Evolutionary conservation across 2,797 vertebrate species (phyloP).

Genomic region (Notolabrus celidotus): DNA sequence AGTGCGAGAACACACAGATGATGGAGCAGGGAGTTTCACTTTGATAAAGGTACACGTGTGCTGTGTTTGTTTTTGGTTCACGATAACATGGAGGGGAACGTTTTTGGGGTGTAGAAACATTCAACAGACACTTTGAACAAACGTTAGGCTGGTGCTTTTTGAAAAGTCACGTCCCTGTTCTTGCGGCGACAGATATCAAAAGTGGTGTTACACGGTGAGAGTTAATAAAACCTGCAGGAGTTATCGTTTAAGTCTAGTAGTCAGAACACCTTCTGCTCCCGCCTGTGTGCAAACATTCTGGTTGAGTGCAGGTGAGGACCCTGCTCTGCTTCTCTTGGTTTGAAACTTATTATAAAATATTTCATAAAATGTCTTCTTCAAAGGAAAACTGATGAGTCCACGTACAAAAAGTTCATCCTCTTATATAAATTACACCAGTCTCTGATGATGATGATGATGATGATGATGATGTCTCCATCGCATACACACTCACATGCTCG

Average conservation of each 20-base stretch:
- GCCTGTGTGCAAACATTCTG: slow-evolving; percentile 61
- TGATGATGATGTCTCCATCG: slow-evolving; percentile 62
- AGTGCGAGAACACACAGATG: slow-evolving; percentile 51
- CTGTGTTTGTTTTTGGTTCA: slow-evolving; percentile 8
- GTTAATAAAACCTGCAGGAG: background rate
- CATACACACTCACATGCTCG: slow-evolving; percentile 54
- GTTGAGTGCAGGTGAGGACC: slow-evolving; percentile 54
- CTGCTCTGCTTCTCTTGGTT: slow-evolving; percentile 45
- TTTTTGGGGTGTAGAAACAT: slow-evolving; percentile 45
- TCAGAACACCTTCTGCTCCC: slow-evolving; percentile 11
- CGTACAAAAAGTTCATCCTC: slow-evolving; percentile 81
- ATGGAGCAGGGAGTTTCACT: background rate
- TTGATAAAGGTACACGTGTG: background rate
- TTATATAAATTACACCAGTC: slow-evolving; percentile 85
- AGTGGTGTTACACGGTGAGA: background rate
- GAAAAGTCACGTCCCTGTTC: slow-evolving; percentile 31
- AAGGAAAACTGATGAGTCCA: slow-evolving; percentile 78
- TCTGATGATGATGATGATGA: slow-evolving; percentile 71
- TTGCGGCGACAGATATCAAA: slow-evolving; percentile 7
- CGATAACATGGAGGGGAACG: slow-evolving; percentile 26
- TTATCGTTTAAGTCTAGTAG: background rate
- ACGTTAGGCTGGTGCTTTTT: slow-evolving; percentile 45
- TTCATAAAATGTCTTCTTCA: slow-evolving; percentile 83
- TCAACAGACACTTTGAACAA: slow-evolving; percentile 34
- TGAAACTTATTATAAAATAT: slow-evolving; percentile 84